Conservation (phyloP, 2,797 vertebrate species). For the Glossophaga mutica region DNA sequence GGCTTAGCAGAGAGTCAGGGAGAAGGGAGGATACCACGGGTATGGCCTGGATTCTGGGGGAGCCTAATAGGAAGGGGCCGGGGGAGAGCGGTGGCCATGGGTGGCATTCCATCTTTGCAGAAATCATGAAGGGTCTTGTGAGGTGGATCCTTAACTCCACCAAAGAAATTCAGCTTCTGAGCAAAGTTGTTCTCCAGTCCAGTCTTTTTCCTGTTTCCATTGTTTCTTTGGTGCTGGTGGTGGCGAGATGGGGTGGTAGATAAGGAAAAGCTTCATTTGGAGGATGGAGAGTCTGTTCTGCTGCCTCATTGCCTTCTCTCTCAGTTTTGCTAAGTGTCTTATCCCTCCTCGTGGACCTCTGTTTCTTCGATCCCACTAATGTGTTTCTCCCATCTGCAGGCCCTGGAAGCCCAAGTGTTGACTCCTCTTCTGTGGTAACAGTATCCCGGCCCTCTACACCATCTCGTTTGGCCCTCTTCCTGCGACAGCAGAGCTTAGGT, state of each 20-base stretch:
- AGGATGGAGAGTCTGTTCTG: background rate
- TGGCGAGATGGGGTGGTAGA: background rate
- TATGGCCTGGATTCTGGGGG: slow-evolving; percentile 45
- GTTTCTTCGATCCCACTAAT: background rate
- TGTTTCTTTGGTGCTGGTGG: background rate
- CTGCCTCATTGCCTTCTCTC: background rate
- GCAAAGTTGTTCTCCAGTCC: background rate
- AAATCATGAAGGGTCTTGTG: background rate
- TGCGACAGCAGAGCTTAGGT: slow-evolving; percentile 87
- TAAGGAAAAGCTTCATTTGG: background rate
- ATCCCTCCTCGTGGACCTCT: background rate
- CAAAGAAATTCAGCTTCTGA: slow-evolving; percentile 23
- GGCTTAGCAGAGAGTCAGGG: slow-evolving; percentile 71
- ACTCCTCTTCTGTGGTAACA: slow-evolving; percentile 82
- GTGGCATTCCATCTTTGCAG: background rate
- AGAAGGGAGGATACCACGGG: slow-evolving; percentile 69
- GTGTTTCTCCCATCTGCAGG: slow-evolving; percentile 73
- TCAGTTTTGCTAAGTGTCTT: background rate
- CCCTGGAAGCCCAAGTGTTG: slow-evolving; percentile 87
- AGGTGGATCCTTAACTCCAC: background rate
- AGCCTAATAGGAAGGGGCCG: slow-evolving; percentile 24
- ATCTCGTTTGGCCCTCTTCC: slow-evolving; percentile 93
- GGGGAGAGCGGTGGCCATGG: background rate
- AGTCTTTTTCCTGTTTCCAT: background rate
- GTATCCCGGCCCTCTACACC: slow-evolving; percentile 90